Evolutionary conservation across 2,113 vertebrate genomes (phyloP), one percentile per base, ranked within the genome.

Genomic region (Coturnix japonica): DNA sequence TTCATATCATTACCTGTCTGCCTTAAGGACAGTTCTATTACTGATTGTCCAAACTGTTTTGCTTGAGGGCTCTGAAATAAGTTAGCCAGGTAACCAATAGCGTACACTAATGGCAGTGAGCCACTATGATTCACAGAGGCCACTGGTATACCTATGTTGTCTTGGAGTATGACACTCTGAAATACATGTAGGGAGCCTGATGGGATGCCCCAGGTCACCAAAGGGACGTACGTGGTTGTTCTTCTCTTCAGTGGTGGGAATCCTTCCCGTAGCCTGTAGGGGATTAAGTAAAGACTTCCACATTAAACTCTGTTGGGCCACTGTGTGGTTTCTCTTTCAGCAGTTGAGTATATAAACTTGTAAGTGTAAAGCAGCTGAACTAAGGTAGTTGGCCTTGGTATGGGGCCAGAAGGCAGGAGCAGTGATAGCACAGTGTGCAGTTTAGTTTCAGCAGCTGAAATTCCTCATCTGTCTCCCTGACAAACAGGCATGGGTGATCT

Each of bases 1-100:
- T 94, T 86, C 33, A 35, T 70, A 31, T 95, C 81, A 49, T 85
- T 91, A 87, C 67, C 67, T 89, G 46, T 51, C 78, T 91, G 75
- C 54, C 64, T 41, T 79, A 51, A 19, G 56, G 67, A 91, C 75
- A 82, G 9, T 64, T 94, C 78, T 85, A 71, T 81, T 76, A 60
- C n/a, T 76, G 41, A 63, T 54, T 28, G 76, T 54, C 56, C 35
- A 54, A 77, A 63, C 71, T 90, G 35, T n/a, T 91, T 73, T 33
- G 15, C 16, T 33, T 70, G 57, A 86, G 47, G 28, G 30, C 54
- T 92, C 61, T 63, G 61, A 81, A 83, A 43, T 33, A 41, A 47
- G 59, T 63, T 61, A 92, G 46, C 66, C 41, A 74, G 47, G 9
- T 57, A 44, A 81, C 26, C 28, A 66, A 41, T 90, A 87, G n/a